phyloP scores from a whole-genome alignment of 2,797 vertebrate genomes.

The Melanitta fusca region DNA sequence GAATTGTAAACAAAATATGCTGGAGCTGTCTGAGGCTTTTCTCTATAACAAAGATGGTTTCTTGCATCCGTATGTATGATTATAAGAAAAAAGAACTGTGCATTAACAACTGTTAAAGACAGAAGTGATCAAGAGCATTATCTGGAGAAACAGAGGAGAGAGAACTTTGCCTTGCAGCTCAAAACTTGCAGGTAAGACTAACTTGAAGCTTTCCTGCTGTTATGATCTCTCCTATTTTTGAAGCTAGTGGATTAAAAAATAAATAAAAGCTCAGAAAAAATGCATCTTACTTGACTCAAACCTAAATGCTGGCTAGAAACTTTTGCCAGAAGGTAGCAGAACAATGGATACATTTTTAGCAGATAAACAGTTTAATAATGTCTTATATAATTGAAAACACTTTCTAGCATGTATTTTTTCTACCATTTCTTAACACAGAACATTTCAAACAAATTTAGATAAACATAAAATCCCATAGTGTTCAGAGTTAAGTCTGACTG shows the following conservation, averaged over 20 bases:
- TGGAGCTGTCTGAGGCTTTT: background rate
- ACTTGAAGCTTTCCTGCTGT: background rate
- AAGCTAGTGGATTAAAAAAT: background rate
- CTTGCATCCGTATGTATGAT: background rate
- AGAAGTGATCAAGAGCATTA: background rate
- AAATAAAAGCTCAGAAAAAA: background rate
- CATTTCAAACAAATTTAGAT: background rate
- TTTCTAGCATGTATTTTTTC: background rate
- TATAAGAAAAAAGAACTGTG: background rate
- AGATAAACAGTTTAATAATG: background rate
- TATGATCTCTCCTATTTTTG: background rate
- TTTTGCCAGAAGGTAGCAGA: background rate
- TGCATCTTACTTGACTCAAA: background rate
- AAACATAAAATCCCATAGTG: background rate
- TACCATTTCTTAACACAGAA: background rate
- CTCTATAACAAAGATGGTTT: background rate
- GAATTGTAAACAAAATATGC: background rate
- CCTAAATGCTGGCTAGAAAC: background rate
- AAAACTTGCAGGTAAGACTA: background rate
- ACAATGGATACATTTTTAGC: background rate
- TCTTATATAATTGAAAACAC: rapidly evolving
- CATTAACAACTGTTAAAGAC: background rate
- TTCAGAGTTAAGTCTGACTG: background rate
- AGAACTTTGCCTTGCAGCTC: background rate
- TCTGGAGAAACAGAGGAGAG: rapidly evolving